Conservation (phyloP, 2,797 vertebrate genomes). For the Heliangelus exortis region DNA sequence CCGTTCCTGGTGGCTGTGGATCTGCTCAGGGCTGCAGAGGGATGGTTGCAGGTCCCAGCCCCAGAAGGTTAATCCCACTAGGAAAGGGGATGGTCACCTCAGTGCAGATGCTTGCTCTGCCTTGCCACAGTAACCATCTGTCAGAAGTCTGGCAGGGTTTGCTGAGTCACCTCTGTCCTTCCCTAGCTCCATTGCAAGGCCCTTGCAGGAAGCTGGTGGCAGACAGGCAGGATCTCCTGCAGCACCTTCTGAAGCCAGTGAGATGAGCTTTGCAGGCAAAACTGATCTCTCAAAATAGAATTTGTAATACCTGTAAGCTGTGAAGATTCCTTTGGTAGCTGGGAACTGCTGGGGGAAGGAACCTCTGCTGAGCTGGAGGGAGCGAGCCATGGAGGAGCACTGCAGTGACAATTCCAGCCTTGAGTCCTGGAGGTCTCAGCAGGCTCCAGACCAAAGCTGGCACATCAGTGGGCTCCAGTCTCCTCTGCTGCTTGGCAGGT, state of each 20-base stretch:
- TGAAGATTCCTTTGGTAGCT: background rate
- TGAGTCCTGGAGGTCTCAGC: background rate
- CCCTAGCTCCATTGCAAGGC: background rate
- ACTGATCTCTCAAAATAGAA: background rate
- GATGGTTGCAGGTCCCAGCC: background rate
- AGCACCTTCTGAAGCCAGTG: fast-evolving
- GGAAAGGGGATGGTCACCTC: background rate
- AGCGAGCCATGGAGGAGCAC: background rate
- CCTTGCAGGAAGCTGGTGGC: background rate
- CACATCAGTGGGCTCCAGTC: no score
- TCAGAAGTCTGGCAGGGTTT: background rate
- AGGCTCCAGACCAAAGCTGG: background rate
- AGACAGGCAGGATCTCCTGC: background rate
- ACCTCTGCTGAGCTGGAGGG: background rate
- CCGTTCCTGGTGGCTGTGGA: background rate
- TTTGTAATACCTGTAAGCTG: background rate
- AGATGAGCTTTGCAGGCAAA: background rate
- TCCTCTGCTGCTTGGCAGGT: background rate
- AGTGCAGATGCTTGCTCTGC: background rate
- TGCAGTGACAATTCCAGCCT: background rate
- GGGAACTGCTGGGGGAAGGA: background rate
- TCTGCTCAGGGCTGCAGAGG: background rate
- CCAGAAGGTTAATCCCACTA: fast-evolving
- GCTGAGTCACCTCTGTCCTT: background rate
- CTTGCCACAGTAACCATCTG: fast-evolving